phyloP scores from a whole-genome alignment of 2,888 invertebrate genomes.

The Tenthredo distinguenda region DNA sequence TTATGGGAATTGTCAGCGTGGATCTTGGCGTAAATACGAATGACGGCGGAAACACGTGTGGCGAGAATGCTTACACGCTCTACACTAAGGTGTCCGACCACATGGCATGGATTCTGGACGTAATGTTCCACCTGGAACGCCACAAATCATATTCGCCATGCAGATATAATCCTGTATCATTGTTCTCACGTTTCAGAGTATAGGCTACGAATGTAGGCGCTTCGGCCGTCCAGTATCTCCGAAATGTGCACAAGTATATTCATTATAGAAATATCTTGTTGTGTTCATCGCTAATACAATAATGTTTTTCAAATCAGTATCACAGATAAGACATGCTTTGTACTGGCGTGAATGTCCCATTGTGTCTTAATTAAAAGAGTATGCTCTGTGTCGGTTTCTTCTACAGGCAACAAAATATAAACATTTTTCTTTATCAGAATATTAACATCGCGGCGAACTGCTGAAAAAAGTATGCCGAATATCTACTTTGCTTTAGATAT shows the following conservation, averaged over 20 bases:
- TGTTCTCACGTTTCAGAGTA: background rate
- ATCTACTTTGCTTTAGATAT: too few relatives aligned
- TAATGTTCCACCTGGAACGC: slow-evolving; percentile 57
- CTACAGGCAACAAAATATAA: too few relatives aligned
- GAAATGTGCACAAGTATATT: background rate
- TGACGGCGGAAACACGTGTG: slow-evolving; percentile 66
- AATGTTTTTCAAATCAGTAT: too few relatives aligned
- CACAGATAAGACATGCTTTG: too few relatives aligned
- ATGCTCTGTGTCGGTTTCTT: too few relatives aligned
- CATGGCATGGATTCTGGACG: slow-evolving; percentile 71
- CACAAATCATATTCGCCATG: background rate
- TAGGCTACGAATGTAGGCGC: background rate
- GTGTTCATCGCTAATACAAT: too few relatives aligned
- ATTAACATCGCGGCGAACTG: too few relatives aligned
- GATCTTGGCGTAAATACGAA: slow-evolving; percentile 65
- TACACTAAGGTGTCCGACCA: slow-evolving; percentile 73
- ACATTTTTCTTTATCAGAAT: too few relatives aligned
- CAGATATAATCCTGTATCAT: background rate
- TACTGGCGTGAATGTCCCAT: too few relatives aligned
- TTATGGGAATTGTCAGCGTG: slow-evolving; percentile 78
- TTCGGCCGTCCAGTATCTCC: background rate
- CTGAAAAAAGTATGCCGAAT: too few relatives aligned
- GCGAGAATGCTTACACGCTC: slow-evolving; percentile 72
- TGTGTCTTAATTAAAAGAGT: too few relatives aligned
- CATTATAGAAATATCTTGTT: too few relatives aligned